Conservation (phyloP, 2,888 invertebrate genomes). For the Andrena hattorfiana region DNA sequence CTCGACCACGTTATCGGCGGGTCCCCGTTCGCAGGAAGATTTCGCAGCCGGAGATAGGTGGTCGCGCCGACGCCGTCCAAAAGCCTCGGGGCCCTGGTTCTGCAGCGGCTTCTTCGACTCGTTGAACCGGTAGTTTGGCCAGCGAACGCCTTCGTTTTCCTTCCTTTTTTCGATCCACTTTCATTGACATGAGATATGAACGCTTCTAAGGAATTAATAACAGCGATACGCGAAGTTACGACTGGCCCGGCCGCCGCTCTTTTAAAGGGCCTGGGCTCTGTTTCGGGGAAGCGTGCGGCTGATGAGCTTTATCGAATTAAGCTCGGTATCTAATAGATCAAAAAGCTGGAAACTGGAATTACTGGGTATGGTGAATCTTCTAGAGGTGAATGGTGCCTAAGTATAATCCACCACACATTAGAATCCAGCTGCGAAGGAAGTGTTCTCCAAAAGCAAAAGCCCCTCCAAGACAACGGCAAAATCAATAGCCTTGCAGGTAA, state of each 20-base stretch:
- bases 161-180: conserved; percentile 40
- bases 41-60: conserved; percentile 34
- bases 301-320: no score
- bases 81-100: conserved; percentile 37
- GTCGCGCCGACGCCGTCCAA: conserved; percentile 31
- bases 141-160: conserved; percentile 40
- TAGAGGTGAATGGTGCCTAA: no score
- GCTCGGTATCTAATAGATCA: no score
- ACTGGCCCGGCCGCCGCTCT: conserved; percentile 1
- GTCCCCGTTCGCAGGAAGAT: conserved; percentile 13
- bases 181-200: conserved; percentile 48
- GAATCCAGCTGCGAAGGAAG: no score
- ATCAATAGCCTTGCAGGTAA: conserved; percentile 20
- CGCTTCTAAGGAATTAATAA: conserved; percentile 51
- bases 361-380: no score
- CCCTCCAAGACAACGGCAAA: background rate
- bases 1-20: conserved; percentile 17
- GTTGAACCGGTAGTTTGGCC: conserved; percentile 42
- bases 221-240: conserved; percentile 25
- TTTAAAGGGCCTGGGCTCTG: background rate
- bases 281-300: no score
- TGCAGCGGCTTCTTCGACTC: conserved; percentile 42
- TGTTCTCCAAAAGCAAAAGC: no score
- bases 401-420: no score
- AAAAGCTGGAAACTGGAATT: no score